Conservation (phyloP, 1,140 invertebrate genomes). For the Chrysomallon squamiferum region DNA sequence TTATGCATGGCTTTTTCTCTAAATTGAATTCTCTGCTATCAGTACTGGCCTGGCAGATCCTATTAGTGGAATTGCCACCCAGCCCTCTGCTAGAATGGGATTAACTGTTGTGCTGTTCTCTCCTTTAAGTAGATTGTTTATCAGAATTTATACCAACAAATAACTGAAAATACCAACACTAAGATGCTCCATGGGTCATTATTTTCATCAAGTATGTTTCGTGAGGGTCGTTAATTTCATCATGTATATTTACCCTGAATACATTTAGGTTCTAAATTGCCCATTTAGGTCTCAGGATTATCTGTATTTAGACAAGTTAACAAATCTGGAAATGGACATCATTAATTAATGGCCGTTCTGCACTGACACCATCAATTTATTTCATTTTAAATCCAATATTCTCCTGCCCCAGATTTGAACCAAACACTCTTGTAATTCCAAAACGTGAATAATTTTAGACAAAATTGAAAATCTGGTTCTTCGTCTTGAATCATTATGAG, state of each 20-base stretch:
- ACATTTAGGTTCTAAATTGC: no score
- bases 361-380: no score
- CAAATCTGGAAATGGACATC: no score
- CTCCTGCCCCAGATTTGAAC: no score
- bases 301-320: no score
- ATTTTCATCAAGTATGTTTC: constrained; percentile 8
- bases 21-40: constrained; percentile 14
- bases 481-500: neutral
- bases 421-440: no score
- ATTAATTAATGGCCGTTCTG: no score
- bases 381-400: no score
- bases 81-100: constrained; percentile 6
- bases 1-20: constrained; percentile 4
- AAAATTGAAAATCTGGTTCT: no score
- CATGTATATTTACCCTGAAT: no score
- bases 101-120: neutral
- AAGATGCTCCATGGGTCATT: neutral
- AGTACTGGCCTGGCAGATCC: constrained; percentile 3
- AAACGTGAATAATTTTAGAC: no score
- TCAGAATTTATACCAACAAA: constrained; percentile 4
- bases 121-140: constrained; percentile 12
- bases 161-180: neutral
- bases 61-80: constrained; percentile 4
- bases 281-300: no score
- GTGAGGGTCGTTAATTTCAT: neutral